These are phyloP conservation scores for Setophaga petechia DNA, from an alignment of 2,113 vertebrate species.

Conservation along the genomic window DNA sequence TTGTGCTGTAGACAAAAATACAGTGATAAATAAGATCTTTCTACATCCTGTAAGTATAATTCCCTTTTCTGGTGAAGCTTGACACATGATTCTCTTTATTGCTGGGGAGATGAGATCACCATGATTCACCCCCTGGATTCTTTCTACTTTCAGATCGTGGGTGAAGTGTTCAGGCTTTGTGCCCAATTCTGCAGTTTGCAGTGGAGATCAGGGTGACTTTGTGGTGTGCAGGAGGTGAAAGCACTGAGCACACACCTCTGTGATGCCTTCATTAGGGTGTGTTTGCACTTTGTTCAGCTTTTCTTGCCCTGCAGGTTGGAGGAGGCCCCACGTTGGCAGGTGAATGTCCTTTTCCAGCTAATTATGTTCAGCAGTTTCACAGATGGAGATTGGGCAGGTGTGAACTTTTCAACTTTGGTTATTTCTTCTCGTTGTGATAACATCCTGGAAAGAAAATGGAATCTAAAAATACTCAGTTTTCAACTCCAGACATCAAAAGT, in stretches of 20 bases:
- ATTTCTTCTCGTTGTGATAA: slow-evolving; percentile 30
- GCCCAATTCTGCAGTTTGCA: not conserved
- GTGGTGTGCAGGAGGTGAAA: not conserved
- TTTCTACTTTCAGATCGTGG: not conserved
- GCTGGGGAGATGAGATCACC: not conserved
- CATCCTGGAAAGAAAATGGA: slow-evolving; percentile 19
- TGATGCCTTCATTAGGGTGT: not conserved
- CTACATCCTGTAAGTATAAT: not conserved
- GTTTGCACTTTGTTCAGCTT: not conserved
- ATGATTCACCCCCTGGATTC: not conserved
- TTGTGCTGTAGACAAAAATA: not conserved
- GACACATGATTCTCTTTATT: not conserved
- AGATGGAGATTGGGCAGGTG: slow-evolving; percentile 1
- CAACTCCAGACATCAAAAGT: slow-evolving; percentile 33
- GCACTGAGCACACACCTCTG: not conserved
- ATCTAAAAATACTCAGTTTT: not conserved
- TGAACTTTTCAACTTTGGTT: slow-evolving; percentile 67
- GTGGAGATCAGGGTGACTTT: not conserved
- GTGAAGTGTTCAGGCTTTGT: not conserved
- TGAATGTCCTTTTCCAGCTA: not conserved
- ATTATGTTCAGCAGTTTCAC: not conserved
- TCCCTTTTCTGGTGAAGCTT: not conserved
- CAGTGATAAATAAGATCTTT: not conserved
- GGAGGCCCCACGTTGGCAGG: not conserved
- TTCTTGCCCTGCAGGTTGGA: not conserved